Percentiles rank a stretch among this genome's conserved stretches.
These are phyloP conservation scores for Priocnemis perturbator DNA, from an alignment of 2,888 invertebrate species.

Conservation along the genomic window DNA sequence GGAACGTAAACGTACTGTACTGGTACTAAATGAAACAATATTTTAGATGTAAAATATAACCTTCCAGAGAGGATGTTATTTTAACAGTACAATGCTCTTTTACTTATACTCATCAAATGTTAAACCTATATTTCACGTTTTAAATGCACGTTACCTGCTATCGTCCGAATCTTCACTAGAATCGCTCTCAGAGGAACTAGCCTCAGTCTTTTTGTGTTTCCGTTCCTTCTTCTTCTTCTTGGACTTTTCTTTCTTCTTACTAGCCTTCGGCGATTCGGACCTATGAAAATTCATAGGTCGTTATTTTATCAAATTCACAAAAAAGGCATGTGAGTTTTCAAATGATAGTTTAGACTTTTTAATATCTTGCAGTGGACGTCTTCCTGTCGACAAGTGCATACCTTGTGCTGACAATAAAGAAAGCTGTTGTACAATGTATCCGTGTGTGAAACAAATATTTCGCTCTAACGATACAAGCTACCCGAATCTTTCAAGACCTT, in stretches of 20 bases:
- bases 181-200: conserved; percentile 69
- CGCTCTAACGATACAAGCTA: conserved; percentile 55
- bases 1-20: conserved; percentile 37
- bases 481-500: conserved; percentile 36
- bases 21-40: not conserved
- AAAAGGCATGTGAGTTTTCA: conserved; percentile 19
- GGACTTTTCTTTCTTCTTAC: conserved; percentile 71
- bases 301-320: conserved; percentile 34
- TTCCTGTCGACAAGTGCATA: conserved; percentile 72
- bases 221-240: conserved; percentile 74
- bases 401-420: conserved; percentile 72
- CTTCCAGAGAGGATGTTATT: no score
- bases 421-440: conserved; percentile 62
- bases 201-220: conserved; percentile 71
- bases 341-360: conserved; percentile 51
- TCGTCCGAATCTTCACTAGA: conserved; percentile 71
- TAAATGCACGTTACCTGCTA: conserved; percentile 64
- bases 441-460: conserved; percentile 58
- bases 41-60: not conserved
- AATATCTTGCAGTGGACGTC: conserved; percentile 70
- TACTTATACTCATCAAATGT: no score
- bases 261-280: conserved; percentile 72
- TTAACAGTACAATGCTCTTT: no score
- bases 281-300: conserved; percentile 59
- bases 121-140: no score